A percentile compares a stretch with the other conserved stretches of the same genome.
These are phyloP conservation scores for Agelaius tricolor DNA, from an alignment of 2,113 vertebrate species.

Conservation along the genomic window DNA sequence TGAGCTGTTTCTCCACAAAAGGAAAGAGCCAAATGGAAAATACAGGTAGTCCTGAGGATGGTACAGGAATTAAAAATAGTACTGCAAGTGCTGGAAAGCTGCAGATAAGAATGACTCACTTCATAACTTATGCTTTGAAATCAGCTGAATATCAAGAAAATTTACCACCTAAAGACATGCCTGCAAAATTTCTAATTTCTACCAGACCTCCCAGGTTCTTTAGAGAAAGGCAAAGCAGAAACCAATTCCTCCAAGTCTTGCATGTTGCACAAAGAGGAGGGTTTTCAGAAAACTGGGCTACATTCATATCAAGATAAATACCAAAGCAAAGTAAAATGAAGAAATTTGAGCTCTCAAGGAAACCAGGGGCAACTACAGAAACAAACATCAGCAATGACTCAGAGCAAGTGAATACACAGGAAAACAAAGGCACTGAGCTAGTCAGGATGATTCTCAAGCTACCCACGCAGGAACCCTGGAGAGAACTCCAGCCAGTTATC, in stretches of 20 bases:
- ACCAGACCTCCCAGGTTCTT: not conserved
- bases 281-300: not conserved
- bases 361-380: conserved; percentile 49
- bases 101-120: conserved; percentile 31
- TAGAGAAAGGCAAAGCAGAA: not conserved
- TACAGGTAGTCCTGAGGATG: conserved; percentile 8
- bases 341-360: not conserved
- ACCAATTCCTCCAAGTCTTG: not conserved
- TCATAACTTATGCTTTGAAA: not conserved
- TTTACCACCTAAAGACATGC: not conserved
- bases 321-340: not conserved
- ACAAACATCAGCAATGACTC: conserved; percentile 55
- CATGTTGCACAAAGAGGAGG: not conserved
- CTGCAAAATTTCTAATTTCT: not conserved
- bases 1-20: not conserved
- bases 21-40: not conserved
- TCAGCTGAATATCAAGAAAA: conserved; percentile 1
- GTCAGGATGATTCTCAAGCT: not conserved
- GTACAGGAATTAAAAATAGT: conserved; percentile 23
- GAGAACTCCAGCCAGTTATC: not conserved
- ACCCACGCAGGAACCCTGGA: not conserved
- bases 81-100: conserved; percentile 13
- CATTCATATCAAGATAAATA: not conserved
- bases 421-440: not conserved
- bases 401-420: not conserved